Base-by-base conservation (phyloP, 2,888 invertebrate species). In the Agriopis aurantiaria region DNA sequence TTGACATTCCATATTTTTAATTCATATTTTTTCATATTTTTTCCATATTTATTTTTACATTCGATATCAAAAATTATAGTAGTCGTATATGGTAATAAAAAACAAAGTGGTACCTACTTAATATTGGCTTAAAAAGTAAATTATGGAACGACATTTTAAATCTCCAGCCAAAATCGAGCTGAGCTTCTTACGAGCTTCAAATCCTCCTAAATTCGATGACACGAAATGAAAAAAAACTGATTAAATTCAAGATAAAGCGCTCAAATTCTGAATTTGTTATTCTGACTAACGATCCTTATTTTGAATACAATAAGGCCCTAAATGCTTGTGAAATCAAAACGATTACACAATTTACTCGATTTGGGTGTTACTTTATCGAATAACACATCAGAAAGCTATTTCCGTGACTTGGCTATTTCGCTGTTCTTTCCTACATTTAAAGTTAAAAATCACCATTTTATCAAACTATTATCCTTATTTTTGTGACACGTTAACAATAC, bases 171-270 rank as follows among this genome's bases (percentile, higher is more conserved):
- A 86, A 85, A 85, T 81, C 75, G 74, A 71, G 68, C 66, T 71
- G 80, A 86, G 82, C 83, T 68, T 68, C 83, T 88, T 88, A 85
- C 85, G 75, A 80, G 82, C 81, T 82, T 80, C 76, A 71, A 69
- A 65, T 69, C 61, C 64, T 63, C n/a, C 60, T 69, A 56, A 83
- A 85, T 85, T 86, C 84, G 81, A 83, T 79, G 87, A 85, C 82
- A 82, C 82, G 80, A 77, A 72, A 74, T 69, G 77, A 78, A 81
- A 83, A 81, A 83, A 82, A 82, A 77, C 73, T 79, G 84, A 87
- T 87, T 85, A 80, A 71, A 78, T 76, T 78, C 71, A 59, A 80
- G 85, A 87, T 85, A 85, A 78, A 71, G 69, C 70, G 72, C 48
- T 71, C 72, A 23, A 53, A 51, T 51, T 49, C 48, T 65, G 57